Base-by-base conservation (phyloP, 2,797 vertebrate genomes). In the Cyclura pinguis region DNA sequence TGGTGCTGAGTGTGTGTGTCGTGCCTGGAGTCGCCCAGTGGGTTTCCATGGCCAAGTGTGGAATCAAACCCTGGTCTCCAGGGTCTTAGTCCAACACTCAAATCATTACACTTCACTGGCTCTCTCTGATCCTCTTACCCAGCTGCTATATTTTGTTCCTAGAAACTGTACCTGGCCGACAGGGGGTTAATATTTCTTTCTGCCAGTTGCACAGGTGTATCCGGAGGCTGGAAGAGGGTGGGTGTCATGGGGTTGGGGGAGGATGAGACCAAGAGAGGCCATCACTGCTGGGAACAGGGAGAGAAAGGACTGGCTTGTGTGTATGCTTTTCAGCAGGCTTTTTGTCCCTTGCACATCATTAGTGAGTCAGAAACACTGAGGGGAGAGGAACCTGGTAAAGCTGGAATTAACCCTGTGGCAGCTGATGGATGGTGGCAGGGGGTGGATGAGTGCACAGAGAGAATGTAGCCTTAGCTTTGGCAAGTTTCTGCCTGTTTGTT, bases 341-440 rank as follows among this genome's bases (percentile, higher is more conserved):
- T 84, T 52, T 92, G 82, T 59, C 84, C 91, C 92, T 55, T 85
- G 93, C 86, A 91, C 83, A 72, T 93, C 84, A 55, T 87, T 80
- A 80, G 85, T 84, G 85, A 92, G 74, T 86, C 85, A 87, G 80
- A 86, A 64, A 78, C 85, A 80, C 81, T 74, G 85, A 88, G 64
- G 85, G 85, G 85, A 87, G 82, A 94, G 90, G 89, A 94, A 95
- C 93, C 90, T 38, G 2, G 80, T 94, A 87, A 85, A 93, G 88
- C 90, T 88, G 92, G 94, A 94, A 94, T 93, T 94, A 84, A 90
- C 94, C 93, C 94, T 85, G 89, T 91, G 91, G 92, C 84, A 64
- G 89, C 93, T 95, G 91, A 94, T 95, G 93, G 91, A 90, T 93
- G 92, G 85, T 91, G 89, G 83, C 73, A 67, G 90, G 89, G 73